Evolutionary conservation across 1,140 invertebrate genomes (phyloP), one percentile per base, ranked within the genome.

Genomic region (Zaprionus nigranus): DNA sequence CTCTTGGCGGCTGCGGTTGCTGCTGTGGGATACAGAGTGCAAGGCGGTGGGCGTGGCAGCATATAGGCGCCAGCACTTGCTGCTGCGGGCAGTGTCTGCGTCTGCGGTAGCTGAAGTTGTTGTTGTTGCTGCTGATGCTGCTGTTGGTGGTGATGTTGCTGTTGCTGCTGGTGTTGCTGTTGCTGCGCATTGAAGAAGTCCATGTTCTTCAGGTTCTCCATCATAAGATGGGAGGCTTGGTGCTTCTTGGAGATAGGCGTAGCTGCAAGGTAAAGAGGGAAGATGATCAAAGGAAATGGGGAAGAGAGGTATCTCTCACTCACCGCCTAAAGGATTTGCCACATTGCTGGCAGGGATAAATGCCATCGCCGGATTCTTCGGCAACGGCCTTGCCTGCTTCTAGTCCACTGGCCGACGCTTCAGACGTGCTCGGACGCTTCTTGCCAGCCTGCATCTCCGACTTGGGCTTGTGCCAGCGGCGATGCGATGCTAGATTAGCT

Each of bases 401-500:
- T 40, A 5, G 79, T 20, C 34, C 56, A 4, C 17, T 91, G 69
- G 91, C 93, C 20, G 72, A 77, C 0, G 84, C 62, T 4, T 92
- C 93, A 0, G 91, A 88, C 6, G 91, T 84, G 20, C 96, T 74
- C 9, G 56, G 26, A 0, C 79, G 59, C 54, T 85, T 90, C 53
- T 85, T 92, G 62, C 60, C 56, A 7, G 82, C 53, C 63, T 84
- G 77, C 17, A 85, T 59, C 12, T 92, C 91, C 11, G 86, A 81
- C 49, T 92, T 92, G 13, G 98, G 98, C 86, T 98, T 98, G 93
- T 99, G 99, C 99, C 99, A 99, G 28, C 99, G 94, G 24, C 98
- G 95, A 93, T 99, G 99, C 0, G 98, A 99, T 0, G 99, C 99
- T 75, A 99, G 93, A 93, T 99, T 99, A 5, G 99, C 99, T 0